These are phyloP conservation scores for Hiodon tergisus DNA, from an alignment of 2,113 vertebrate species.

Conservation along the genomic window DNA sequence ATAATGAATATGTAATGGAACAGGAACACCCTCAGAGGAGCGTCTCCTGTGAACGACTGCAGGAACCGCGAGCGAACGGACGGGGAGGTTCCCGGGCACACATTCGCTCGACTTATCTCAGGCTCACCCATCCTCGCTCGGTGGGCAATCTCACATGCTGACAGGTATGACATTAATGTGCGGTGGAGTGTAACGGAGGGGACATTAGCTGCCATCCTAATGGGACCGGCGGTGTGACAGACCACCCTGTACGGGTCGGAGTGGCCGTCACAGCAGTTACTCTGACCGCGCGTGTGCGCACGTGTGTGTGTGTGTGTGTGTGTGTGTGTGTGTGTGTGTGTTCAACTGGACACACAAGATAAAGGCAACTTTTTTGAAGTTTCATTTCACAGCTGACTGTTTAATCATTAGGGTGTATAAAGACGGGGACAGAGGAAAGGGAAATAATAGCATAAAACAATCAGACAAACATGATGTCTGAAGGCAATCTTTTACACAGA, in stretches of 20 bases:
- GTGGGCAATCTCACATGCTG: constrained; percentile 16
- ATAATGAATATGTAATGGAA: not conserved
- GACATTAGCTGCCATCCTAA: constrained; percentile 27
- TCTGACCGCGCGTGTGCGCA: constrained; percentile 1
- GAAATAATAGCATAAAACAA: constrained; percentile 33
- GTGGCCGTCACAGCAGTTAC: not conserved
- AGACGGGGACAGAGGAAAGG: constrained; percentile 21
- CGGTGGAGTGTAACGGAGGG: constrained; percentile 38
- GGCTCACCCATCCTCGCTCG: not conserved
- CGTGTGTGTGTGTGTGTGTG: too few species aligned
- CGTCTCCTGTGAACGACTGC: not conserved
- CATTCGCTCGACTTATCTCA: not conserved
- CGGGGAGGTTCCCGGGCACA: not conserved
- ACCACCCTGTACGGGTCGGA: constrained; percentile 15
- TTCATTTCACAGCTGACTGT: constrained; percentile 49
- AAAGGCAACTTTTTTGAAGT: constrained; percentile 26
- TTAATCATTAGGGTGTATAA: constrained; percentile 43
- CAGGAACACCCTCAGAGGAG: not conserved
- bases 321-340: not conserved
- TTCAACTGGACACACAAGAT: constrained; percentile 27
- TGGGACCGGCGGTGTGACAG: constrained; percentile 31
- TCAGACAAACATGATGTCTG: constrained; percentile 23
- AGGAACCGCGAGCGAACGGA: constrained; percentile 6
- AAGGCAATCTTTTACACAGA: constrained; percentile 25
- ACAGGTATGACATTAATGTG: constrained; percentile 47